Evolutionary conservation across 35 echinoderm and acorn worm genomes (phyloP).

Genomic region (Diadema setosum): DNA sequence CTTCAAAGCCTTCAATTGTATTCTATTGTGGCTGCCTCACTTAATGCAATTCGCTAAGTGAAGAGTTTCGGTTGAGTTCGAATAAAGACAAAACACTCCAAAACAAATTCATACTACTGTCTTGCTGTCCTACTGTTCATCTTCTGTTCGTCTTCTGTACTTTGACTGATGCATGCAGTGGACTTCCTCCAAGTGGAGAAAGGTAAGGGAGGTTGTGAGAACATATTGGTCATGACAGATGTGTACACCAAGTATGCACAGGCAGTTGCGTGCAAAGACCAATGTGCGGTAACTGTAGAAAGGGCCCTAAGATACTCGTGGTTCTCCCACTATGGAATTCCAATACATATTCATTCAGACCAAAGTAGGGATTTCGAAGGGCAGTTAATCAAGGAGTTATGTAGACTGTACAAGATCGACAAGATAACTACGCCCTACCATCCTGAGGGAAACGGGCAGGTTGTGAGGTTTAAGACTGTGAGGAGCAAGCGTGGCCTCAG

Average conservation of each 20-base stretch:
- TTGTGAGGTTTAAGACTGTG: neutral
- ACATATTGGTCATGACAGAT: slow-evolving; percentile 55
- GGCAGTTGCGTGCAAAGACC: slow-evolving; percentile 33
- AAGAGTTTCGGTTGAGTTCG: too few relatives aligned
- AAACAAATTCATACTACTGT: too few relatives aligned
- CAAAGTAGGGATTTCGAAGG: slow-evolving; percentile 18
- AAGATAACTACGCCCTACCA: slow-evolving; percentile 11
- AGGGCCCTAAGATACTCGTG: neutral
- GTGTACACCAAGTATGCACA: slow-evolving; percentile 41
- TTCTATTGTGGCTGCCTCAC: too few relatives aligned
- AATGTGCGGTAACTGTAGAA: slow-evolving; percentile 21
- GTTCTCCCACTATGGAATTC: slow-evolving; percentile 22
- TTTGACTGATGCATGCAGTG: too few relatives aligned
- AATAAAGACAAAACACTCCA: too few relatives aligned
- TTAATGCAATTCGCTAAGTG: too few relatives aligned
- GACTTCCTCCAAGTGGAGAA: neutral
- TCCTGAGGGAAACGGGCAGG: slow-evolving; percentile 3
- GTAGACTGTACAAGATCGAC: neutral
- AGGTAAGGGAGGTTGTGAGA: neutral
- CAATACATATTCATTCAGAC: neutral
- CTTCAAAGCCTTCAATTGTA: too few relatives aligned
- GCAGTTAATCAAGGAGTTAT: slow-evolving; percentile 7
- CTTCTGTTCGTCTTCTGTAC: too few relatives aligned
- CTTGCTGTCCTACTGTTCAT: too few relatives aligned
- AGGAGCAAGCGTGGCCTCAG: neutral